Base-by-base conservation (phyloP, 2,113 vertebrate species). In the Cryptotis parvus region DNA sequence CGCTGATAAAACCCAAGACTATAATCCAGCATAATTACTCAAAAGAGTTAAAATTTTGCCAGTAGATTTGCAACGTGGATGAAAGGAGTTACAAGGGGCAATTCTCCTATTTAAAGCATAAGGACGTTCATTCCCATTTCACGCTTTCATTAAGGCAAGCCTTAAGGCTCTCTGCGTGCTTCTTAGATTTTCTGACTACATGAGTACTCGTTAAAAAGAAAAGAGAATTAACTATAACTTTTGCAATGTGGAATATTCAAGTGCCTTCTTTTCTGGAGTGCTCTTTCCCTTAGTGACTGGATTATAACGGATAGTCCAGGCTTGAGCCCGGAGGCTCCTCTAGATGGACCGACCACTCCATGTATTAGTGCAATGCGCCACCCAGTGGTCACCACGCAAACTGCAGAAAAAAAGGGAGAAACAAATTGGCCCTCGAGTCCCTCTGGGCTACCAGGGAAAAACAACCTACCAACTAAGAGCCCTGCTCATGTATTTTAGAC, bases 311-410 rank as follows among this genome's bases (percentile, higher is more conserved):
- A 12, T 55, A 24, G 39, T 20, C 58, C 58, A 2, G 58, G 26
- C 20, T 16, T 49, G 55, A 58, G 55, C 22, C 18, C 18, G 55
- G 20, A 58, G 55, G 4, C 55, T 18, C 55, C 18, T 35, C 92
- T 90, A 91, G 43, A 85, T 24, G 43, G 89, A 43, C 39, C 5
- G 10, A 27, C 65, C 89, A n/a, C n/a, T n/a, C n/a, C 66, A 83
- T 85, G 94, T 31, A 70, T 87, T 83, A 94, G 97, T 87, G 88
- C 77, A 84, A 92, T 82, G 92, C 92, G 97, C 98, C 97, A 96
- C 96, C 98, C 90, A 89, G 98, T 95, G 98, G 97, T 87, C 83
- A 72, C 10, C 93, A 75, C 82, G 52, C 81, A 72, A 93, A 94
- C 75, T 93, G 85, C 95, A 95, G 66, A 45, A 20, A 26, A 45